These are phyloP conservation scores for Diaphora mendica DNA, from an alignment of 2,888 invertebrate species.

Conservation along the genomic window DNA sequence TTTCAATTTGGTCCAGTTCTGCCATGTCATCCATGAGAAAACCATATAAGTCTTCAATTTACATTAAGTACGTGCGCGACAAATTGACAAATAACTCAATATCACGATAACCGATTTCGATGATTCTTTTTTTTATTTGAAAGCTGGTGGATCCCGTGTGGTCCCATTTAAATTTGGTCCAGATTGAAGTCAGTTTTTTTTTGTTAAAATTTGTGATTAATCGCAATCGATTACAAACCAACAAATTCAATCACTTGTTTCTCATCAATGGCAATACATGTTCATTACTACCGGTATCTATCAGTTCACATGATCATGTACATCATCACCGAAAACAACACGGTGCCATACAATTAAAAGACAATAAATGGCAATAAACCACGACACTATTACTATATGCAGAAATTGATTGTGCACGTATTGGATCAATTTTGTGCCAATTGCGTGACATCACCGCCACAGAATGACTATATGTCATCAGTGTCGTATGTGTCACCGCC, in stretches of 20 bases:
- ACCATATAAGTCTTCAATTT: too few relatives aligned
- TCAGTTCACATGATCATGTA: conserved; percentile 14
- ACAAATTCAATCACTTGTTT: neutral
- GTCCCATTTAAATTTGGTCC: too few relatives aligned
- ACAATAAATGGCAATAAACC: conserved; percentile 64
- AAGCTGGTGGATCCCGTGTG: too few relatives aligned
- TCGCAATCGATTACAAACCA: neutral
- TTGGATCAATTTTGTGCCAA: conserved; percentile 67
- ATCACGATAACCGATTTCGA: too few relatives aligned
- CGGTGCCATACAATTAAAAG: conserved; percentile 58
- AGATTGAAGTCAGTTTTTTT: too few relatives aligned
- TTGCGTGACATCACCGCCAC: conserved; percentile 46
- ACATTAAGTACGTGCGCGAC: too few relatives aligned
- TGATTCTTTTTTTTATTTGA: too few relatives aligned
- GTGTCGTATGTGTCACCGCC: conserved; percentile 61
- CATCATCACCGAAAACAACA: conserved; percentile 37
- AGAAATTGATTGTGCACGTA: conserved; percentile 68
- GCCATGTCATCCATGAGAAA: too few relatives aligned
- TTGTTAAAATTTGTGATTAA: too few relatives aligned
- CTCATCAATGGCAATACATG: conserved; percentile 3
- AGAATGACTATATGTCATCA: conserved; percentile 21
- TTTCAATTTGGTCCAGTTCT: too few relatives aligned
- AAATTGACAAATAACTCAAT: too few relatives aligned
- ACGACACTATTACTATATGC: conserved; percentile 66
- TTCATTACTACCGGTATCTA: neutral